Evolutionary conservation across 2,797 vertebrate species (phyloP).

Genomic region (Heterohyrax brucei): DNA sequence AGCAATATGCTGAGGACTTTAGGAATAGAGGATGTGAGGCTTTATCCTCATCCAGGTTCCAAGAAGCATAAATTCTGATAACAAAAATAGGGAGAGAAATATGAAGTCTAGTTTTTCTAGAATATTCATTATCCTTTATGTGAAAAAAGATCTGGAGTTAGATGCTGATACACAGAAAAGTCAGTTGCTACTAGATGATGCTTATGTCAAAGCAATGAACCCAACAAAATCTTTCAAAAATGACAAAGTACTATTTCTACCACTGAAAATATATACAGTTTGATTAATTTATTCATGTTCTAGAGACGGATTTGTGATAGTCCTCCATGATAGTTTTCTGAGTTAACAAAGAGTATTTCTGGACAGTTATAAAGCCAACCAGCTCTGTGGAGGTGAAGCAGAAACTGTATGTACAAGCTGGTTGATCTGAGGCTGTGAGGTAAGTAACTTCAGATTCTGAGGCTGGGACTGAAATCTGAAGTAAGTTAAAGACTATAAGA

Average conservation of each 20-base stretch:
- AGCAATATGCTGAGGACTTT: neutral
- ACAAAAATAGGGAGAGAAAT: neutral
- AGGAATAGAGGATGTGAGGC: neutral
- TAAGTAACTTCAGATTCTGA: neutral
- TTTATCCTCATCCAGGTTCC: neutral
- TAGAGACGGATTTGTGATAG: neutral
- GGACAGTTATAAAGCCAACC: neutral
- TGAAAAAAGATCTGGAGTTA: neutral
- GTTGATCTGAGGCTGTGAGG: neutral
- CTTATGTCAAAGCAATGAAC: neutral
- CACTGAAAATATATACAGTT: neutral
- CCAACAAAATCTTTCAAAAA: neutral
- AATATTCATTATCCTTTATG: neutral
- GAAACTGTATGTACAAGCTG: too few relatives aligned
- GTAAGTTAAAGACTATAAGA: neutral
- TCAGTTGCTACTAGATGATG: neutral
- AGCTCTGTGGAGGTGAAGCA: neutral
- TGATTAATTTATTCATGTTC: neutral
- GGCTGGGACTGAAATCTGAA: neutral
- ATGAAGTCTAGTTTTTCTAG: neutral
- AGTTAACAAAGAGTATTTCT: neutral
- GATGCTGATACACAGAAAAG: neutral
- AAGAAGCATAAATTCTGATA: neutral
- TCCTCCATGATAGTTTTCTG: neutral
- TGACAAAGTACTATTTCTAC: neutral